A percentile compares a stretch with the other conserved stretches of the same genome.
Conservation (phyloP, 2,113 vertebrate species). For the Microcebus tavaratra region DNA sequence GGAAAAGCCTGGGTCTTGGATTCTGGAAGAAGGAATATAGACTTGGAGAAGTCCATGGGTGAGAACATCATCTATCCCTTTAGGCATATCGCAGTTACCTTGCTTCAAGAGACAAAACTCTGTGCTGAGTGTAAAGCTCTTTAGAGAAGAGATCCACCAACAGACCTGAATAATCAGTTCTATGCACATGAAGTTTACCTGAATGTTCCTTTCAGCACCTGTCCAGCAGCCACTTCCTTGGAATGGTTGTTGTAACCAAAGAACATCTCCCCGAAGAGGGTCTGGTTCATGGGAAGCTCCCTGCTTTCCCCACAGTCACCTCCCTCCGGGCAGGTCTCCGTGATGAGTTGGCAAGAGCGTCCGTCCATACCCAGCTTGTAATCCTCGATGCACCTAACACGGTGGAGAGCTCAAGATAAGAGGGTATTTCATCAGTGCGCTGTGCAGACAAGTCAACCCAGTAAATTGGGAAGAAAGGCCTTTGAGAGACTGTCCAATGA, state of each 20-base stretch:
- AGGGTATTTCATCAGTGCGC: not conserved
- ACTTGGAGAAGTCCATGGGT: not conserved
- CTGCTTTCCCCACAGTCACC: conserved; percentile 91
- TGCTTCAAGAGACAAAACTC: not conserved
- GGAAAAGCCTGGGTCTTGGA: not conserved
- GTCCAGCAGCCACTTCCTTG: conserved; percentile 91
- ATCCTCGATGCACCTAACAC: conserved; percentile 95
- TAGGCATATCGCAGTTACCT: not conserved
- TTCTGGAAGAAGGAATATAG: not conserved
- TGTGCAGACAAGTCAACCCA: not conserved
- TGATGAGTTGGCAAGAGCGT: conserved; percentile 93
- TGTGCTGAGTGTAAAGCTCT: not conserved
- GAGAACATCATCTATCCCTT: not conserved
- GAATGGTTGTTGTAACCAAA: conserved; percentile 98
- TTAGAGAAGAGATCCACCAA: not conserved
- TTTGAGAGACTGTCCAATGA: not conserved
- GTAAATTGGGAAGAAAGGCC: not conserved
- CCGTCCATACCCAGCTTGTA: conserved; percentile 95
- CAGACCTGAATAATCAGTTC: not conserved
- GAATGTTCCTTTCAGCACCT: conserved; percentile 96
- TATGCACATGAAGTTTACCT: conserved; percentile 84
- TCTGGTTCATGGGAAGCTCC: conserved; percentile 96
- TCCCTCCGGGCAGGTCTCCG: conserved; percentile 91
- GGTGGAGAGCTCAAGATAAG: not conserved
- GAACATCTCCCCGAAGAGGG: conserved; percentile 96